Evolutionary conservation across 2,797 vertebrate genomes (phyloP).

Genomic region (Gouania willdenowi): DNA sequence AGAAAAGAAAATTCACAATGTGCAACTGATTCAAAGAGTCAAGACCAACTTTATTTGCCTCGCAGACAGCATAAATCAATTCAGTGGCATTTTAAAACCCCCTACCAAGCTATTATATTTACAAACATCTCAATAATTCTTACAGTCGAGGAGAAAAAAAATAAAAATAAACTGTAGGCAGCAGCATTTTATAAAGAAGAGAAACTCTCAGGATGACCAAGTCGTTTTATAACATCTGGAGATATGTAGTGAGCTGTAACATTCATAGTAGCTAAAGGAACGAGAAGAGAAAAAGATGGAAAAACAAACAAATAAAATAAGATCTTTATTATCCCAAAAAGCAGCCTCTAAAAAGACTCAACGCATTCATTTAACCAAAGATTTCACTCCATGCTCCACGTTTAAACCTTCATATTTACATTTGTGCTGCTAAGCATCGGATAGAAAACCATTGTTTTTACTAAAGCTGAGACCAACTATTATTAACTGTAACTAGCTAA

Average conservation of each 20-base stretch:
- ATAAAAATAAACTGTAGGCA: constrained; percentile 36
- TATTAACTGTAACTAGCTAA: too few species aligned
- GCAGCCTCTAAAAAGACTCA: constrained; percentile 51
- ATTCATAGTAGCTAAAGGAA: constrained; percentile 56
- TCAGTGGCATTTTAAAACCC: constrained; percentile 84
- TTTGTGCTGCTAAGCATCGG: constrained; percentile 33
- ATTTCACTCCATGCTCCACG: constrained; percentile 51
- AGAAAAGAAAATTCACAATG: not conserved
- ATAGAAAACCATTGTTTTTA: constrained; percentile 34
- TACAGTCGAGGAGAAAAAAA: constrained; percentile 61
- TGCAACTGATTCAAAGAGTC: constrained; percentile 54
- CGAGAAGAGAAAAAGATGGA: not conserved
- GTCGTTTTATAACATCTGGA: constrained; percentile 38
- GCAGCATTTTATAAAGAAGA: constrained; percentile 53
- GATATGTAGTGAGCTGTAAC: constrained; percentile 52
- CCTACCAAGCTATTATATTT: constrained; percentile 83
- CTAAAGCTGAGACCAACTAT: constrained; percentile 17
- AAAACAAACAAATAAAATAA: constrained; percentile 20
- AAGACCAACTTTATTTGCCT: constrained; percentile 84
- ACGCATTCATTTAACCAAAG: constrained; percentile 45
- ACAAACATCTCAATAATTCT: constrained; percentile 81
- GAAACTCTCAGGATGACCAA: constrained; percentile 44
- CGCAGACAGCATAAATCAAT: constrained; percentile 83
- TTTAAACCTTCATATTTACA: constrained; percentile 52
- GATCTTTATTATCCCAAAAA: constrained; percentile 32